Percentiles rank a stretch among this genome's conserved stretches.
Conservation (phyloP, 2,797 vertebrate species). For the Cryptoblepharus egeriae region DNA sequence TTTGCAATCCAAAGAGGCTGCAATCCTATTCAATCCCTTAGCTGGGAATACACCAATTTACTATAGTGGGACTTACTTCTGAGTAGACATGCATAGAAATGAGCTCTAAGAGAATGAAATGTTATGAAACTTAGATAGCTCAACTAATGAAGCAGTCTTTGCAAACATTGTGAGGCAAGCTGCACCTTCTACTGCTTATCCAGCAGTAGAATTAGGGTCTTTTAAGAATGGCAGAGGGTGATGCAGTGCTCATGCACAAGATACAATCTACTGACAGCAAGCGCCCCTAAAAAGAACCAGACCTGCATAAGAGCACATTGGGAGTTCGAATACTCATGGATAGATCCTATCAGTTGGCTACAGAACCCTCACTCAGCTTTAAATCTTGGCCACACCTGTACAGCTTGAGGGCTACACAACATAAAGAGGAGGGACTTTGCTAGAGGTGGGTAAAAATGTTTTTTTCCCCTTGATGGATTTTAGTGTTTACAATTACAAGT, state of each 20-base stretch:
- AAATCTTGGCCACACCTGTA: too few relatives aligned
- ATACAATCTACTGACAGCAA: not conserved
- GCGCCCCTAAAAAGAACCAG: not conserved
- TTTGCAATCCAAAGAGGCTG: conserved; percentile 52
- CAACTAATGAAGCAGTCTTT: conserved; percentile 15
- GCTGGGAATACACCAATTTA: too few relatives aligned
- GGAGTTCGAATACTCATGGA: not conserved
- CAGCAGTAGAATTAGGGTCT: not conserved
- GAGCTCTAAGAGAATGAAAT: conserved; percentile 57
- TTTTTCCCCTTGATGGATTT: too few relatives aligned
- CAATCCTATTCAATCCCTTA: too few relatives aligned
- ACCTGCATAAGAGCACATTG: not conserved
- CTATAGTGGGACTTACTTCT: too few relatives aligned
- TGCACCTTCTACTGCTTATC: not conserved
- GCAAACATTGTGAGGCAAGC: not conserved
- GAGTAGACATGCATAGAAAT: too few relatives aligned
- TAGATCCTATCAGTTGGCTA: not conserved
- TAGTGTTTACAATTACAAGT: too few relatives aligned
- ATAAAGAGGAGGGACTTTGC: not conserved
- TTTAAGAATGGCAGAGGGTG: not conserved
- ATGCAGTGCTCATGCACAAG: not conserved
- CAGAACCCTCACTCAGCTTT: not conserved
- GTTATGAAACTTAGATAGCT: conserved; percentile 19
- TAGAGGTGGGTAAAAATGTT: too few relatives aligned
- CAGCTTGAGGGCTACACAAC: not conserved